Conservation (phyloP, 2,888 invertebrate species). For the Lucinisca nassula region DNA sequence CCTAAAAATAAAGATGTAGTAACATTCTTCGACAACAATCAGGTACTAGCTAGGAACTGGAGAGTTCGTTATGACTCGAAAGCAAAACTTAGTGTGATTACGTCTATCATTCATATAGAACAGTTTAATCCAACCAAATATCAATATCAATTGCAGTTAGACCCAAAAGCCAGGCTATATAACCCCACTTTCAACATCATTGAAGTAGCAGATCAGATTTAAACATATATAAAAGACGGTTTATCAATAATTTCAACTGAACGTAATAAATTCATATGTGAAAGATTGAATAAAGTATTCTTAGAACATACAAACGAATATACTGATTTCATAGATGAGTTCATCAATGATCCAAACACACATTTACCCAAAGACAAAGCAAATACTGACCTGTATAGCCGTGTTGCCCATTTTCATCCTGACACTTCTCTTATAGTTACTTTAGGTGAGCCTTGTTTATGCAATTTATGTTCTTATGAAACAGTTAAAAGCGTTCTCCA, state of each 20-base stretch:
- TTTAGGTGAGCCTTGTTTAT: neutral
- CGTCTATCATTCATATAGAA: neutral
- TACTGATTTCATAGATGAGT: neutral
- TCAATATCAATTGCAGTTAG: neutral
- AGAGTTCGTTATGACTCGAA: slow-evolving; percentile 1
- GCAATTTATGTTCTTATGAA: slow-evolving; percentile 19
- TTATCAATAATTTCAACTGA: neutral
- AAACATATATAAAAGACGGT: neutral
- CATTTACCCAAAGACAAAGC: neutral
- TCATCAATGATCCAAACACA: neutral
- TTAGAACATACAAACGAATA: neutral
- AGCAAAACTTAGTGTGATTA: slow-evolving; percentile 1
- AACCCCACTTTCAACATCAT: neutral
- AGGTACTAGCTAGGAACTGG: slow-evolving; percentile 27
- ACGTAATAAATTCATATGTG: neutral
- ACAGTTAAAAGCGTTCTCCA: neutral
- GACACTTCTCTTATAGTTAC: neutral
- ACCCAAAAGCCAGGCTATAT: slow-evolving; percentile 9
- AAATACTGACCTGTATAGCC: neutral
- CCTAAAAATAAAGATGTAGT: neutral
- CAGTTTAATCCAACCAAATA: neutral
- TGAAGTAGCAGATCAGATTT: neutral
- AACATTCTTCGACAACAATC: slow-evolving; percentile 2
- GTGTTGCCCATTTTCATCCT: neutral
- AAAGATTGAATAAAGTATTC: neutral